Evolutionary conservation across 2,888 invertebrate genomes (phyloP).

Genomic region (Phalangium opilio): DNA sequence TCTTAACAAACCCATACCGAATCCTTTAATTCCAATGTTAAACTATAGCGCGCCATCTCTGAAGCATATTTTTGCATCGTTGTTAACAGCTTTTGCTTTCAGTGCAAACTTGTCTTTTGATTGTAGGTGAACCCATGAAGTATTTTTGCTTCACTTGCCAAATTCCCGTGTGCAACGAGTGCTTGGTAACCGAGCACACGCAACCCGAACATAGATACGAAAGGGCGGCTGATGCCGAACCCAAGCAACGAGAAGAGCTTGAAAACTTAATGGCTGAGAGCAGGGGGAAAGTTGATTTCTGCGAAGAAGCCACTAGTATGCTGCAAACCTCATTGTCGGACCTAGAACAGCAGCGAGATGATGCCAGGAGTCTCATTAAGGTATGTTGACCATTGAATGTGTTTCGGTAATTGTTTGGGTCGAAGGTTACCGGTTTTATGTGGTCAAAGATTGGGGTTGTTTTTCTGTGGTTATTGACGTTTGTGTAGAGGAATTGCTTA

Average conservation of each 20-base stretch:
- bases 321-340: conserved; percentile 67
- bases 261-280: conserved; percentile 56
- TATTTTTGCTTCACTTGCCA: conserved; percentile 77
- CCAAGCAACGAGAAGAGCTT: conserved; percentile 58
- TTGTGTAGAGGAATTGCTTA: too few species aligned
- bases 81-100: too few species aligned
- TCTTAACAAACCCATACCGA: too few species aligned
- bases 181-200: conserved; percentile 65
- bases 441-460: too few species aligned
- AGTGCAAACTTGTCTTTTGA: too few species aligned
- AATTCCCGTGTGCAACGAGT: conserved; percentile 73
- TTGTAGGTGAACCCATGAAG: conserved; percentile 51
- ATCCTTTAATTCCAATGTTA: too few species aligned
- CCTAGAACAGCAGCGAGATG: conserved; percentile 69
- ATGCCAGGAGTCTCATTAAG: conserved; percentile 63
- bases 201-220: conserved; percentile 67
- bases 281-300: conserved; percentile 54
- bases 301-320: conserved; percentile 55
- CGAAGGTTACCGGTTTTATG: too few species aligned
- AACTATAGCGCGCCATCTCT: too few species aligned
- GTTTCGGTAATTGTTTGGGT: too few species aligned
- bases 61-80: too few species aligned
- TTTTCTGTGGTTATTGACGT: too few species aligned
- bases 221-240: conserved; percentile 60
- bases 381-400: too few species aligned